These are phyloP conservation scores for Mustela erminea DNA, from an alignment of 2,797 vertebrate genomes.

Conservation along the genomic window DNA sequence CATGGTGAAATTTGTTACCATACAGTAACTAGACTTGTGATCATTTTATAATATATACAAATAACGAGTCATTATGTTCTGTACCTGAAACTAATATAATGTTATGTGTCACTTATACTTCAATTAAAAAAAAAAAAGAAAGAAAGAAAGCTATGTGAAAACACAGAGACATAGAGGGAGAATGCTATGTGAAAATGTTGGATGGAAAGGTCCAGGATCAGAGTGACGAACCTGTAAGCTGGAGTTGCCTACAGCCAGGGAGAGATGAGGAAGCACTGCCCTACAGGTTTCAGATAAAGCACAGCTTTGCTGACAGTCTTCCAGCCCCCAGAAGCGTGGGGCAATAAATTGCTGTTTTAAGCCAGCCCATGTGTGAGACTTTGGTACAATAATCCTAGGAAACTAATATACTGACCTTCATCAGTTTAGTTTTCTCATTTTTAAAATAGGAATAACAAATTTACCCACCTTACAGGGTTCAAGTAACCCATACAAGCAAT, in stretches of 20 bases:
- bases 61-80: background rate
- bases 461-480: background rate
- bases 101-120: background rate
- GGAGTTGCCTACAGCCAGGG: background rate
- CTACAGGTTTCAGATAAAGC: background rate
- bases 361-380: background rate
- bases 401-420: background rate
- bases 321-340: background rate
- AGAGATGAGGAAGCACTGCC: background rate
- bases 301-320: background rate
- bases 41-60: background rate
- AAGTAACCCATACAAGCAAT: background rate
- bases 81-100: background rate
- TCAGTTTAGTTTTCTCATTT: background rate
- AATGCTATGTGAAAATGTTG: background rate
- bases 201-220: background rate
- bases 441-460: slow-evolving; percentile 50
- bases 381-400: background rate
- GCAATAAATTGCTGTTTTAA: background rate
- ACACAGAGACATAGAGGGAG: background rate
- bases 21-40: background rate
- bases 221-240: background rate
- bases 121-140: background rate
- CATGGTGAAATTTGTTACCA: background rate
- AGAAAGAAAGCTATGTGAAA: background rate